Base-by-base conservation (phyloP, 2,888 invertebrate species). In the Orchesella flavescens region DNA sequence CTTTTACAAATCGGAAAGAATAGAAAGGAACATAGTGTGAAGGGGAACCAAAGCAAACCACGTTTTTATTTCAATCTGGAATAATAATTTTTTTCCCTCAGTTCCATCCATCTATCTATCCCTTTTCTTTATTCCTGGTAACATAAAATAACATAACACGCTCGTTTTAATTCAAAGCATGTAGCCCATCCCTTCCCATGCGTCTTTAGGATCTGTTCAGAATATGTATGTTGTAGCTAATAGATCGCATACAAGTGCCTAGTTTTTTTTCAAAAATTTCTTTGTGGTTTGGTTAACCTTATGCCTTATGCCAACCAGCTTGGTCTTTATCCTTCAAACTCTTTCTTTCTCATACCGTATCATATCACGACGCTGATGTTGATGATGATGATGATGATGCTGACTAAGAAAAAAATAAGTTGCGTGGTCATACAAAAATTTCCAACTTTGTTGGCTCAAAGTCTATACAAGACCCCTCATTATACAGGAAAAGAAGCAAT, bases 41-140 rank as follows among this genome's bases (percentile, higher is more conserved):
- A 65, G 43, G 59, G 7, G 7, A 34, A 34, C 3, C 34, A 34
- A 34, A 34, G 34, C 34, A 34, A 34, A 34, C 34, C 66, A 17
- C 66, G 66, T 66, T 46, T 65, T 43, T 71, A 55, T 71, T 71
- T 71, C 71, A 71, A 71, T 71, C 71, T 71, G 55, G 71, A 71
- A 71, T 71, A 68, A 55, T 55, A 55, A 49, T 71, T 71, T 71
- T 57, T 19, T n/a, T n/a, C n/a, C n/a, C 19, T 34, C 17, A 24
- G 13, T 19, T 71, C 55, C 53, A 15, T 53, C 17, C 10, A 53
- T 34, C 34, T 17, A 5, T 53, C n/a, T 24, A 34, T 53, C 23
- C 21, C n/a, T n/a, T n/a, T n/a, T n/a, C n/a, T n/a, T n/a, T n/a
- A n/a, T n/a, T n/a, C n/a, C n/a, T n/a, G n/a, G n/a, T n/a, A n/a